Conservation (phyloP, 2,888 invertebrate genomes). For the Thysanoteuthis rhombus region DNA sequence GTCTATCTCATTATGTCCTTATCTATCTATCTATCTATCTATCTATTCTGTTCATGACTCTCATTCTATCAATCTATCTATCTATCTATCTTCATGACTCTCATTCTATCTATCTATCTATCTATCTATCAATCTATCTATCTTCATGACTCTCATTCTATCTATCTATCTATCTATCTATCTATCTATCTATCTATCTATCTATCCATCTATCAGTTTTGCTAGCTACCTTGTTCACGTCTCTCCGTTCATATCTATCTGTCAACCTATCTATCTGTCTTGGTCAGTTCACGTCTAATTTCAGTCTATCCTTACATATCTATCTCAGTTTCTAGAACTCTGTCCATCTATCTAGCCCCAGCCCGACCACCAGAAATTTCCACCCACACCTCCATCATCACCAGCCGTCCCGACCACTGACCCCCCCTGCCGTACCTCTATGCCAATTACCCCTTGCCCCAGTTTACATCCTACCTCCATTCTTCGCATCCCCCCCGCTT, state of each 20-base stretch:
- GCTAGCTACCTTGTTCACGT: neutral
- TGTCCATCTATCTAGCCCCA: neutral
- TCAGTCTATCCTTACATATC: neutral
- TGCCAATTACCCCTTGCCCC: neutral
- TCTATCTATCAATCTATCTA: neutral
- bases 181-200: neutral
- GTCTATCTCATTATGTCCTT: too few relatives aligned
- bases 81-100: neutral
- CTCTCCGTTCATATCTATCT: neutral
- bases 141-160: neutral
- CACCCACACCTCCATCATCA: neutral
- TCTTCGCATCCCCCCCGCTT: neutral
- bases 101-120: neutral
- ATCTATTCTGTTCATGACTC: neutral
- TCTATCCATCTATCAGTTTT: neutral
- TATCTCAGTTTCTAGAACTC: neutral
- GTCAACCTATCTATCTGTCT: neutral
- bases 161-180: neutral
- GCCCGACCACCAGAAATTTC: neutral
- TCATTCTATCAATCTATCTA: neutral
- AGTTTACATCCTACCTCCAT: neutral
- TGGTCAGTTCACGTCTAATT: neutral
- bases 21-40: neutral
- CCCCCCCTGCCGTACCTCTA: neutral
- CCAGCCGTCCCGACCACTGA: too few relatives aligned